Evolutionary conservation across 2,888 invertebrate species (phyloP), one percentile per base, ranked within the genome.

Genomic region (Andrena minutula): DNA sequence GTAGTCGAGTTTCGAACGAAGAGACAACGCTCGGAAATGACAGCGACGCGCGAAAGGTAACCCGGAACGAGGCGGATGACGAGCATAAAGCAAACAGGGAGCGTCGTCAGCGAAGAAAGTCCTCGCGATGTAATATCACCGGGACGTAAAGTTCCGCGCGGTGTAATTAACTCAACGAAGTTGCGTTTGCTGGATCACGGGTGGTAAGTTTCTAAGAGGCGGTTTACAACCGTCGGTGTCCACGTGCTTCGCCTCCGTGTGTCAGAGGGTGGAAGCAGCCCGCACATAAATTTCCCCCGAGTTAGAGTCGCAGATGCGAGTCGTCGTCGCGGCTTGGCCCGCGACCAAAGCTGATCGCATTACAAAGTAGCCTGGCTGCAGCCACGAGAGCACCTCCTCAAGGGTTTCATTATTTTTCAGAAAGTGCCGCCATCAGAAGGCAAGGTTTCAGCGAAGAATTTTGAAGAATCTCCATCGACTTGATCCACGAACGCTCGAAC

Each of bases 141-240:
- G 23, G n/a, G 20, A 41, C 35, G 72, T n/a, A 58, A 81, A 73
- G 69, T 88, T 89, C 74, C 51, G 79, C 58, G 63, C 12, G 76
- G 70, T 79, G 85, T 88, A 89, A 89, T 89, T 89, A 89, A 86
- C 83, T 87, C 73, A 56, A 74, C 82, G 79, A 78, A 77, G 83
- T 88, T 81, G 79, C 81, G 73, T 66, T 60, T 75, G 69, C 64
- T 64, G 68, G 53, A 66, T 68, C 58, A 65, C 64, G 53, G 70
- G 35, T 56, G 69, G 51, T 72, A 80, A 84, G 82, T 80, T 86
- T 63, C 78, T 53, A 65, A 72, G 78, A 53, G 75, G 70, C 75
- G 80, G 80, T 83, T 83, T 79, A 79, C 86, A 80, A 77, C 61
- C 68, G 75, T 47, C 64, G 68, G 35, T 65, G 80, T 82, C 86